Percentiles rank a stretch among this genome's conserved stretches.
phyloP scores from a whole-genome alignment of 2,797 vertebrate species.

The Macropodus opercularis region DNA sequence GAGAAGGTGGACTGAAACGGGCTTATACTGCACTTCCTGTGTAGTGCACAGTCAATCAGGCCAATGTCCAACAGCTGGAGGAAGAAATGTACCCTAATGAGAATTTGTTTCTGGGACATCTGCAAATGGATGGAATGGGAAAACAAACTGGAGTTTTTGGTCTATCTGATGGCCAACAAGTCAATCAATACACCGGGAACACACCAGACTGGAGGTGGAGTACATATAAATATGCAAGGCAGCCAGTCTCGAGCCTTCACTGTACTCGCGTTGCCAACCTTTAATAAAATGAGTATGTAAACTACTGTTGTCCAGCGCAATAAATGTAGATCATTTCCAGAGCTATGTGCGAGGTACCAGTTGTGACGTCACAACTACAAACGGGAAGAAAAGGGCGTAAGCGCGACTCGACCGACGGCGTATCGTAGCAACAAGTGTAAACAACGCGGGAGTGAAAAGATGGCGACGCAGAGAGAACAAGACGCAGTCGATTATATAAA shows the following conservation, averaged over 20 bases:
- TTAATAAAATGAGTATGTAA: too few relatives aligned
- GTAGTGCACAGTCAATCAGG: slow-evolving; percentile 16
- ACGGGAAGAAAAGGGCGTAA: too few relatives aligned
- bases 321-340: too few relatives aligned
- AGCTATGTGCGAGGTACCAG: too few relatives aligned
- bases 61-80: neutral
- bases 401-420: slow-evolving; percentile 1
- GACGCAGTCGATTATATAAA: slow-evolving; percentile 69
- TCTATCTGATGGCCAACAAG: too few relatives aligned
- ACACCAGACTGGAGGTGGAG: too few relatives aligned
- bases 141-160: neutral
- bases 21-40: neutral
- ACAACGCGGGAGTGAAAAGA: slow-evolving; percentile 28
- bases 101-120: slow-evolving; percentile 5
- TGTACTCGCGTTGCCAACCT: too few relatives aligned
- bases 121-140: slow-evolving; percentile 1
- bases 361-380: too few relatives aligned
- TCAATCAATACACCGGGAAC: too few relatives aligned
- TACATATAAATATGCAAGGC: too few relatives aligned
- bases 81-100: neutral
- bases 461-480: slow-evolving; percentile 70
- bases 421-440: slow-evolving; percentile 77
- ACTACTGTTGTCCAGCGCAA: too few relatives aligned
- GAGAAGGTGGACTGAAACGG: slow-evolving; percentile 50
- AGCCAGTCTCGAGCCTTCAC: too few relatives aligned